Evolutionary conservation across 1,140 invertebrate species (phyloP).

Genomic region (Caenorhabditis latens): DNA sequence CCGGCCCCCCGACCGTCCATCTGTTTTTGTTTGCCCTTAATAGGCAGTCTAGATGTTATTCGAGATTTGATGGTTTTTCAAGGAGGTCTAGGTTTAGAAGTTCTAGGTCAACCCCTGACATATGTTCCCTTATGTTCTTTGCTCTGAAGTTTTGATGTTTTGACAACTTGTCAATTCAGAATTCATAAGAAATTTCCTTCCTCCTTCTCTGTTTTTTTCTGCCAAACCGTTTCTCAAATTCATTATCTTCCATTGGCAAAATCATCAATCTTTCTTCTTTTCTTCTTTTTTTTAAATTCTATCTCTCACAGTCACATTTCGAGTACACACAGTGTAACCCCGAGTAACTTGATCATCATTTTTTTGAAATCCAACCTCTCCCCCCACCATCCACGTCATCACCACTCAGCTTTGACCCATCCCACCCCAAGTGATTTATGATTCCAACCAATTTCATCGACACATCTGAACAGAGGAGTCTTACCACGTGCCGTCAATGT

Average conservation of each 20-base stretch:
- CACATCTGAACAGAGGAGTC: not conserved
- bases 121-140: not conserved
- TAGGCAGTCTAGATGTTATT: not conserved
- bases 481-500: not conserved
- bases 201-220: not conserved
- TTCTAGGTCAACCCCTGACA: not conserved
- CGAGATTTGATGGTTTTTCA: not conserved
- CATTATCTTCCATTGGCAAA: constrained; percentile 3
- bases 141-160: not conserved
- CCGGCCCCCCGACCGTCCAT: not conserved
- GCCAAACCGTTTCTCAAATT: not conserved
- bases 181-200: not conserved
- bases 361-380: constrained; percentile 25
- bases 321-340: not conserved
- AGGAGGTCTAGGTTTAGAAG: too few relatives aligned
- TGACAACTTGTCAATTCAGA: not conserved
- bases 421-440: not conserved
- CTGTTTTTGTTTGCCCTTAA: not conserved
- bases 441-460: not conserved
- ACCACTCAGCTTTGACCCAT: not conserved
- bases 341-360: not conserved
- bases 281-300: not conserved
- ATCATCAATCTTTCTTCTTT: constrained; percentile 3
- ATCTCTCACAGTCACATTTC: not conserved
- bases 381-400: constrained; percentile 18